Evolutionary conservation across 2,888 invertebrate genomes (phyloP), one percentile per base, ranked within the genome.

Genomic region (Cryptophagus acutangulus): DNA sequence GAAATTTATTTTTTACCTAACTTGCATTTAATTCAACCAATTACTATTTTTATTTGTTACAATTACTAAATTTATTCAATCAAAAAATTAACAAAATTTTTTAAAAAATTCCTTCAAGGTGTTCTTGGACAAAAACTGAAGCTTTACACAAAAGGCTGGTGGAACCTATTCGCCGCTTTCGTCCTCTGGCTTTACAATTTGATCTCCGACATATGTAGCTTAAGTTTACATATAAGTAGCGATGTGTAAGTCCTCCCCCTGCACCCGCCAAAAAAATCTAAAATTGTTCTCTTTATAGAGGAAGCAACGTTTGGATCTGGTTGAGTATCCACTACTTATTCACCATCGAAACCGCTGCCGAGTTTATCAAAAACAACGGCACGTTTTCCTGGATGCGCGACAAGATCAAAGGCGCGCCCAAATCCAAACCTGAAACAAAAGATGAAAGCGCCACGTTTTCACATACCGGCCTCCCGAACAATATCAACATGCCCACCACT

Each of bases 401-500:
- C 29, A 66, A 71, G 45, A 63, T 70, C 20, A 71, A 55, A 43
- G 51, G 52, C 3, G 51, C 52, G 24, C 52, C 53, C 31, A 47
- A 46, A 14, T 30, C 49, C 17, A 65, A 66, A 25, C 65, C 65
- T 12, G 63, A 65, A 33, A 61, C 60, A 35, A 69, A 75, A 61
- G 63, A 75, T 49, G 72, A 64, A 13, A 69, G 50, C 6, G 54
- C 52, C n/a, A 55, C 58, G 49, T 72, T 73, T 72, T 63, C 71
- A 38, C 72, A 71, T 29, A 69, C 70, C 26, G 79, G 80, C 33
- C 69, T 83, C 14, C 79, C 80, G 45, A 71, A 74, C 53, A 89
- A 89, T 64, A 88, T 90, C 63, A 76, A 81, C 13, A 74, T 94
- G 63, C 93, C 94, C 1, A 81, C 86, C 31, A 91, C 89, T 2